Conservation (phyloP, 2,113 vertebrate genomes). For the Tenrec ecaudatus region DNA sequence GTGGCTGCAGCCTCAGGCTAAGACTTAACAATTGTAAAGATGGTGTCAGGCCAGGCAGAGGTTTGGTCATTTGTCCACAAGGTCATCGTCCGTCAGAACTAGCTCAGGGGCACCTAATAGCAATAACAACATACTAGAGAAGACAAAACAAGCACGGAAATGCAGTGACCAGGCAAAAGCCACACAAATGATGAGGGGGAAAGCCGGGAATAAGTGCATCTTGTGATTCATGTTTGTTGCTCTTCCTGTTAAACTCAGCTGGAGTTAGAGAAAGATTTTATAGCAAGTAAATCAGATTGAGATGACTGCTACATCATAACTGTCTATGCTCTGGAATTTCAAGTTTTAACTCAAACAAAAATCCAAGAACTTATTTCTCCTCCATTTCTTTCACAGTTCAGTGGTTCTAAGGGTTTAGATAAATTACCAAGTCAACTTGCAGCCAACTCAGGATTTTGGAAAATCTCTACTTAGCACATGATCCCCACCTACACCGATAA, state of each 20-base stretch:
- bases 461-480: conserved; percentile 50
- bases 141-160: conserved; percentile 25
- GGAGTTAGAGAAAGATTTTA: conserved; percentile 33
- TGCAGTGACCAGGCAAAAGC: conserved; percentile 22
- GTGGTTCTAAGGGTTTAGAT: neutral
- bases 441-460: conserved; percentile 24
- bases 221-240: conserved; percentile 39
- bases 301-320: conserved; percentile 9
- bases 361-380: neutral
- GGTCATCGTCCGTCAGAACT: too few relatives aligned
- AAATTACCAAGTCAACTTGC: conserved; percentile 42
- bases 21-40: too few relatives aligned
- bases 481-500: conserved; percentile 47
- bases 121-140: neutral
- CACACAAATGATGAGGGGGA: neutral
- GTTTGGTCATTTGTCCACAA: too few relatives aligned
- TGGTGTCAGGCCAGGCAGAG: too few relatives aligned
- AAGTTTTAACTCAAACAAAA: conserved; percentile 34
- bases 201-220: conserved; percentile 33
- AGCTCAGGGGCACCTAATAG: too few relatives aligned
- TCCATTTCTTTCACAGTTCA: neutral
- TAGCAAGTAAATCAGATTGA: conserved; percentile 24
- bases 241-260: conserved; percentile 53
- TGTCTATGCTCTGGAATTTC: conserved; percentile 29
- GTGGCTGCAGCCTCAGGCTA: too few relatives aligned